Conservation (phyloP, 1,140 invertebrate genomes). For the Drosophila lacertosa region DNA sequence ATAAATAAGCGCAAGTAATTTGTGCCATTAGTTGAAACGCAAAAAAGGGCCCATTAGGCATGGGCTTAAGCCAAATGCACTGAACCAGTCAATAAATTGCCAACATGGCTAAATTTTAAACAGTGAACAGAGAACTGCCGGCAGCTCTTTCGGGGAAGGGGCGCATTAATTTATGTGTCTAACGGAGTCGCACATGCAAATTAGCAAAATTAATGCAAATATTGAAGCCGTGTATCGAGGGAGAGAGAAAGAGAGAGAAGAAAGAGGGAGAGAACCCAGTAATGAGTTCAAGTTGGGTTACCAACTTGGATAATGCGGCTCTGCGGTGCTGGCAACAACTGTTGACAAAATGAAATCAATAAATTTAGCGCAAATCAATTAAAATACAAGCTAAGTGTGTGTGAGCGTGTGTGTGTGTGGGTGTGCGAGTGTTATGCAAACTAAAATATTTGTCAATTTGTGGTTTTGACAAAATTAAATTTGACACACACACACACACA, state of each 20-base stretch:
- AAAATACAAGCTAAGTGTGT: slow-evolving; percentile 50
- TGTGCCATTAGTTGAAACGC: slow-evolving; percentile 65
- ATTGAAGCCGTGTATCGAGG: slow-evolving; percentile 11
- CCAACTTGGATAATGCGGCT: slow-evolving; percentile 31
- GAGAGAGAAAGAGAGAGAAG: neutral
- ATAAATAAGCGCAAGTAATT: slow-evolving; percentile 73
- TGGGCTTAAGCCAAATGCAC: slow-evolving; percentile 47
- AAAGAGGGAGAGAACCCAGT: slow-evolving; percentile 18
- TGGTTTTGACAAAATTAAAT: slow-evolving; percentile 76
- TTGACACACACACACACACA: slow-evolving; percentile 46
- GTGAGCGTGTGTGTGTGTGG: neutral
- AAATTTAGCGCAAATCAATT: slow-evolving; percentile 81
- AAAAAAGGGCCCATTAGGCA: slow-evolving; percentile 56
- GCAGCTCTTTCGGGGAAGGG: slow-evolving; percentile 15
- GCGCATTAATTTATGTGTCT: slow-evolving; percentile 68
- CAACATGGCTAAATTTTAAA: slow-evolving; percentile 33
- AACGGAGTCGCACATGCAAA: slow-evolving; percentile 73
- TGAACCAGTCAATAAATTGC: slow-evolving; percentile 25
- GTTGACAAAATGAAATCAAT: slow-evolving; percentile 81
- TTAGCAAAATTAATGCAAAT: slow-evolving; percentile 58
- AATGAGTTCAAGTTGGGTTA: slow-evolving; percentile 57
- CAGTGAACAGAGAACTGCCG: slow-evolving; percentile 13
- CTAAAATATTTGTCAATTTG: slow-evolving; percentile 82
- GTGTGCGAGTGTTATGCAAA: slow-evolving; percentile 48
- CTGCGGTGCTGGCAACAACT: slow-evolving; percentile 60